Conservation (phyloP, 2,888 invertebrate species). For the Hofmannophila pseudospretella region DNA sequence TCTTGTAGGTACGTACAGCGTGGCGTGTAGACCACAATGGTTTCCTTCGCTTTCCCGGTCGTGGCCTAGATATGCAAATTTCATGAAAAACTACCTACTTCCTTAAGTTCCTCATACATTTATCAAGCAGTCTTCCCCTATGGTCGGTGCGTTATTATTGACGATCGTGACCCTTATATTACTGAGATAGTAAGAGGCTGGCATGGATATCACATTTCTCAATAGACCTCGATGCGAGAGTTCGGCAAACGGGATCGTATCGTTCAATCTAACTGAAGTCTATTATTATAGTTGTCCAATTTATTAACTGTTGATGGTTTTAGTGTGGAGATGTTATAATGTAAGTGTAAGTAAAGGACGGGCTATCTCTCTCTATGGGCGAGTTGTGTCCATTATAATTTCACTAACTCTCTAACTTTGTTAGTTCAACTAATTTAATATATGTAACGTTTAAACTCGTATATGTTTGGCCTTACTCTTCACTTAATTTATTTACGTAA, state of each 20-base stretch:
- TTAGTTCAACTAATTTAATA: background rate
- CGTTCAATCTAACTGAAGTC: conserved; percentile 8
- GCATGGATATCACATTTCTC: conserved; percentile 5
- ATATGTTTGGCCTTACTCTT: background rate
- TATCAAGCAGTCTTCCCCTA: conserved; percentile 15
- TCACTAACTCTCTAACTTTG: background rate
- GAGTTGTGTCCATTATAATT: conserved; percentile 3
- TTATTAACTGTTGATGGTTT: background rate
- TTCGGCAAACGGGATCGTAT: conserved; percentile 4
- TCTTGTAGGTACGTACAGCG: background rate
- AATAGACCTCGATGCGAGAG: conserved; percentile 3
- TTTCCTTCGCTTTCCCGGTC: conserved; percentile 29
- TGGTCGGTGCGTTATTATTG: conserved; percentile 1
- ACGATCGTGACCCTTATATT: background rate
- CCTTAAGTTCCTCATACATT: conserved; percentile 26
- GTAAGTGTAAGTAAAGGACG: conserved; percentile 5
- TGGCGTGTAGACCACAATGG: conserved; percentile 12
- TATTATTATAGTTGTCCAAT: conserved; percentile 1
- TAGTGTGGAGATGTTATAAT: conserved; percentile 2
- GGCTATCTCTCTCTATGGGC: conserved; percentile 7
- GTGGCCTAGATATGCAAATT: conserved; percentile 47
- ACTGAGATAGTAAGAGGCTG: background rate
- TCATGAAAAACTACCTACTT: conserved; percentile 38
- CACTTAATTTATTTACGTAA: too few relatives aligned
- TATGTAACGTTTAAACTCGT: background rate